These are phyloP conservation scores for Pterostichus madidus DNA, from an alignment of 2,888 invertebrate species.

Conservation along the genomic window DNA sequence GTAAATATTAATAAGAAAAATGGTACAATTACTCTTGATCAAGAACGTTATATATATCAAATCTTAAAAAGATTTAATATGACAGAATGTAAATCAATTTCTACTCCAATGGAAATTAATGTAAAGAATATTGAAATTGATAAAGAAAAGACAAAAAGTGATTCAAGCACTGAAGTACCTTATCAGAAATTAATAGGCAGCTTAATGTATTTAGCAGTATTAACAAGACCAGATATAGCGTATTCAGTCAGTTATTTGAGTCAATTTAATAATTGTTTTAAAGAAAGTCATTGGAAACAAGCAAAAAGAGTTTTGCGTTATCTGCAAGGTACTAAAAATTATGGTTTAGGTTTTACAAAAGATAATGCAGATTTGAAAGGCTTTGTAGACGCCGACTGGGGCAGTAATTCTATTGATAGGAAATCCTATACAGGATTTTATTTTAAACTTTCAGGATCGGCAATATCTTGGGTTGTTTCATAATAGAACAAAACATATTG, in stretches of 20 bases:
- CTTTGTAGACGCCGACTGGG: conserved; percentile 70
- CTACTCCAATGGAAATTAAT: conserved; percentile 69
- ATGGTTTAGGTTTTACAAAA: conserved; percentile 67
- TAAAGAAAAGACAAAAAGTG: conserved; percentile 12
- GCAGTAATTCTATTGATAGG: conserved; percentile 69
- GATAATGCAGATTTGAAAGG: conserved; percentile 66
- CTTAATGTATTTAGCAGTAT: conserved; percentile 69
- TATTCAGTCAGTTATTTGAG: conserved; percentile 69
- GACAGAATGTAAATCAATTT: conserved; percentile 68
- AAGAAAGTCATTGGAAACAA: conserved; percentile 64
- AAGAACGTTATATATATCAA: conserved; percentile 66
- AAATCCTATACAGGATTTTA: conserved; percentile 73
- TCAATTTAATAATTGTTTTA: conserved; percentile 69
- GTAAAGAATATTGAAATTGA: conserved; percentile 31
- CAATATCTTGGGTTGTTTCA: conserved; percentile 70
- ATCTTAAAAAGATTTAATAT: conserved; percentile 67
- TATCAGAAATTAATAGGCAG: conserved; percentile 69
- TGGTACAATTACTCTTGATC: conserved; percentile 68
- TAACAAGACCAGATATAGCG: conserved; percentile 70
- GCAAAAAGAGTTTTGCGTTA: conserved; percentile 69
- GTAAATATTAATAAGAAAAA: conserved; percentile 67
- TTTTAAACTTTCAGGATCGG: conserved; percentile 69
- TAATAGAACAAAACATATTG: conserved; percentile 4
- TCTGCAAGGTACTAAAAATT: conserved; percentile 63
- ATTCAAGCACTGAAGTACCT: no score